Evolutionary conservation across 2,797 vertebrate species (phyloP).

Genomic region (Periophthalmus magnuspinnatus): DNA sequence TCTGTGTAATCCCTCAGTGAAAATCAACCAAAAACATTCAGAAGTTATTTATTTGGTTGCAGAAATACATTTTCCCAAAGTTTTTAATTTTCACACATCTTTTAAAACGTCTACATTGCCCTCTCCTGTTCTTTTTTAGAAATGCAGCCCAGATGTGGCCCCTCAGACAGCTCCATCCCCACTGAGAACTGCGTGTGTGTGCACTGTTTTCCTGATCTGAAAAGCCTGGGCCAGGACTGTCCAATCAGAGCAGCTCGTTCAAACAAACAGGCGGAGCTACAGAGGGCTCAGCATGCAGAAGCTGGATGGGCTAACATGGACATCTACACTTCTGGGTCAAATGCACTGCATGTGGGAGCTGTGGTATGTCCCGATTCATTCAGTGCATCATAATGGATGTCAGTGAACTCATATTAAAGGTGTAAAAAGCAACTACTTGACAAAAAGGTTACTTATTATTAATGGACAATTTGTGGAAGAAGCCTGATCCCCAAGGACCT

Average conservation of each 20-base stretch:
- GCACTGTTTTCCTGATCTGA: slow-evolving; percentile 72
- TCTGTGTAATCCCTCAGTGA: no score
- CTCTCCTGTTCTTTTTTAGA: slow-evolving; percentile 38
- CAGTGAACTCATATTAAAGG: background rate
- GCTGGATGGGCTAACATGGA: background rate
- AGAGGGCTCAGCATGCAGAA: background rate
- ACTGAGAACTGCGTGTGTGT: slow-evolving; percentile 74
- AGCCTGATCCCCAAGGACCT: background rate
- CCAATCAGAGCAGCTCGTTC: background rate
- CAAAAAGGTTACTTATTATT: background rate
- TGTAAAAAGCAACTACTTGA: background rate
- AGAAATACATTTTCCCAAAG: no score
- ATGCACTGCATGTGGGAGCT: background rate
- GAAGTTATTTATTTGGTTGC: no score
- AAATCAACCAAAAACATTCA: no score
- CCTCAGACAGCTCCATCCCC: slow-evolving; percentile 47
- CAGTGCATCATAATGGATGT: background rate
- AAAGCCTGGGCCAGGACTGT: slow-evolving; percentile 18
- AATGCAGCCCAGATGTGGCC: slow-evolving; percentile 2
- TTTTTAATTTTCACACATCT: background rate
- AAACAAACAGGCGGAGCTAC: slow-evolving; percentile 47
- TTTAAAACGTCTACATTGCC: background rate
- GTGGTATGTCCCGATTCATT: background rate
- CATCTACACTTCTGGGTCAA: background rate
- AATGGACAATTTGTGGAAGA: background rate